Base-by-base conservation (phyloP, 2,113 vertebrate species). In the Coreoperca whiteheadi region DNA sequence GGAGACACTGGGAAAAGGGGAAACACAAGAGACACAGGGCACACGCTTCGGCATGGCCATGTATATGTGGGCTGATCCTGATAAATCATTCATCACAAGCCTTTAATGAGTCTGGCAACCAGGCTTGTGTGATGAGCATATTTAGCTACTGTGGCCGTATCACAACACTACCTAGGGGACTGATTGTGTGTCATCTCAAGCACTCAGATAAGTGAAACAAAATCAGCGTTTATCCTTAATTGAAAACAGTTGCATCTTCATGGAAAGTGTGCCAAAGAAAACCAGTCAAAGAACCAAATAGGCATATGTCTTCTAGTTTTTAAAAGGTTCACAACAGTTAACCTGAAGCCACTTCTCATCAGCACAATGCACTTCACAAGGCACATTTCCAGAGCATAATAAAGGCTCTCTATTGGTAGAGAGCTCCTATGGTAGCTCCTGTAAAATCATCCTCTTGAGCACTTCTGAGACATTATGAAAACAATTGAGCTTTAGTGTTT, bases 161-260 rank as follows among this genome's bases (percentile, higher is more conserved):
- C n/a, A n/a, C n/a, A 23, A 57, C n/a, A 6, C n/a, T 25, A 34
- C 2, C 32, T 23, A n/a, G 9, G 3, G 34, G 34, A 30, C 21
- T 72, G 9, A 48, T 32, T 30, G 54, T 14, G 7, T 59, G 25
- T 15, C 30, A 23, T 69, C 48, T 53, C 21, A 51, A 34, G 30
- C 18, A 30, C 28, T 73, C 16, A 46, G n/a, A 46, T 20, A 21
- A 32, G 16, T 73, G 39, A 73, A 46, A 74, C 11, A 8, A 28
- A 48, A 60, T 21, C 4, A 50, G 34, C 8, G 8, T 18, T 18
- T 53, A 34, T 50, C 15, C 20, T n/a, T 16, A 32, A 10, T n/a
- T 48, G 14, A 74, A 60, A 60, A 74, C 63, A 63, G 43, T 25
- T 61, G 11, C 9, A 66, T 56, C 20, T 76, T 6, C 57, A 18